phyloP scores from a whole-genome alignment of 2,797 vertebrate species.

The Malurus leucopterus region DNA sequence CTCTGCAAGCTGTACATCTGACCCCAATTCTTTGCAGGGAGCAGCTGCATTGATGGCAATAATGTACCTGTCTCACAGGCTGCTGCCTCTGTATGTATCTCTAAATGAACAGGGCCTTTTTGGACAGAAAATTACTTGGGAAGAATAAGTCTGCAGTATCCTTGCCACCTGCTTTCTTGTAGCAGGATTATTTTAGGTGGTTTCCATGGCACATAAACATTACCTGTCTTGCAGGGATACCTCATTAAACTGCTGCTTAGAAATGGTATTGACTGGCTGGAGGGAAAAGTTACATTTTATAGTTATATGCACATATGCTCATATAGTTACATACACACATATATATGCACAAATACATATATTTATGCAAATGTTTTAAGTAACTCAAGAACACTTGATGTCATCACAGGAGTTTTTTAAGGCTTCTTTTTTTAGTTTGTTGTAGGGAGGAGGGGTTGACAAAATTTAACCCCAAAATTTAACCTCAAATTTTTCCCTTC shows the following conservation, averaged over 20 bases:
- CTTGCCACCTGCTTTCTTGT: background rate
- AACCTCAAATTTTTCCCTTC: background rate
- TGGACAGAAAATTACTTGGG: background rate
- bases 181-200: background rate
- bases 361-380: background rate
- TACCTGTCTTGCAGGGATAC: background rate
- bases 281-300: background rate
- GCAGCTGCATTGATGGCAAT: background rate
- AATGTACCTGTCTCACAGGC: background rate
- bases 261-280: background rate
- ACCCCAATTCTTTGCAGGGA: background rate
- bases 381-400: background rate
- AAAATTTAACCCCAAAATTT: background rate
- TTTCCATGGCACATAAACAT: background rate
- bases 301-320: no score
- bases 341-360: no score
- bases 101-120: background rate
- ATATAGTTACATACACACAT: no score
- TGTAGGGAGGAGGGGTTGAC: background rate
- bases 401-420: background rate
- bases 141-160: background rate
- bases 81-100: background rate
- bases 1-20: background rate
- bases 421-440: background rate
- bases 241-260: background rate